Evolutionary conservation across 2,797 vertebrate genomes (phyloP).

Genomic region (Tragopan temminckii): DNA sequence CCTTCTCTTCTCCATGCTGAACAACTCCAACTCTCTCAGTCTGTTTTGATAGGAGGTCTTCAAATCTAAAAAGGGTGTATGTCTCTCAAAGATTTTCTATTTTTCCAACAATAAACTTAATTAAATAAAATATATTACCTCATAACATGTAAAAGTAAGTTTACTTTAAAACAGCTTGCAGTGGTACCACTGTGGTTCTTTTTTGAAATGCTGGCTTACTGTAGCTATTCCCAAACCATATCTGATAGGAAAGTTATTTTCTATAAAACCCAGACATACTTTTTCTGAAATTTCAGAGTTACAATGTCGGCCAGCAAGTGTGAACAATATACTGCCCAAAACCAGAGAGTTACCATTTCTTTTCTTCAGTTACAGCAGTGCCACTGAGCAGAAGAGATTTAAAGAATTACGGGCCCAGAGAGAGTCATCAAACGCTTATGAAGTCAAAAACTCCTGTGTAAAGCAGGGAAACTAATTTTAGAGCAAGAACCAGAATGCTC

Average conservation of each 20-base stretch:
- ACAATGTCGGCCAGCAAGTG: background rate
- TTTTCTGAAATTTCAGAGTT: background rate
- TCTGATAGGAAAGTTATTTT: background rate
- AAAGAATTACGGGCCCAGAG: background rate
- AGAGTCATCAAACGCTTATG: background rate
- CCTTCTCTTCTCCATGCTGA: background rate
- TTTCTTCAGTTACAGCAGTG: background rate
- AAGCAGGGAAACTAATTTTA: slow-evolving; percentile 9
- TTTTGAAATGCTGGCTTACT: background rate
- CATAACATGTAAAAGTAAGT: background rate
- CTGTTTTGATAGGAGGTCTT: background rate
- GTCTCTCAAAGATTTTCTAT: background rate
- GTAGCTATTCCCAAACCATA: background rate
- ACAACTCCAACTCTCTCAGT: background rate
- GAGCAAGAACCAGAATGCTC: background rate
- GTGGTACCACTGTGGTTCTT: background rate
- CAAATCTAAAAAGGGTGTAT: background rate
- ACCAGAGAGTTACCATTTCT: background rate
- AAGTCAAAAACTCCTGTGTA: background rate
- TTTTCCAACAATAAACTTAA: background rate
- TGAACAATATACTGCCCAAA: background rate
- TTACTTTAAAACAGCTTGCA: background rate
- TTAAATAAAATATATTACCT: background rate
- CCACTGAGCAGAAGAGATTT: background rate
- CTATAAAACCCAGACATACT: background rate